phyloP scores from a whole-genome alignment of 2,113 vertebrate genomes.

The Bos indicus region DNA sequence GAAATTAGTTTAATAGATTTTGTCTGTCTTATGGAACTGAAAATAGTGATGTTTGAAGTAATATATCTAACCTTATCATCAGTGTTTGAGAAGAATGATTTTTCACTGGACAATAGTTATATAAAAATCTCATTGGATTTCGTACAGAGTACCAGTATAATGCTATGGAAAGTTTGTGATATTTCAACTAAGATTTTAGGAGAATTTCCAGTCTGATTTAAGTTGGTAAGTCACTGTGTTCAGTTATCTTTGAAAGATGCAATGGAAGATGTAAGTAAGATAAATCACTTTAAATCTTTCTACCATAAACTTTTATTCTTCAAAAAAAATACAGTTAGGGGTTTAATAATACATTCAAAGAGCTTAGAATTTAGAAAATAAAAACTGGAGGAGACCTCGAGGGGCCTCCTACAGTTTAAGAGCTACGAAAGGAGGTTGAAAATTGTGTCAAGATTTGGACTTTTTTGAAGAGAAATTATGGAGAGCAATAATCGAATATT shows the following conservation, averaged over 20 bases:
- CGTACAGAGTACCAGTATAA: neutral
- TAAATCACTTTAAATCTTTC: neutral
- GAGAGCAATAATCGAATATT: neutral
- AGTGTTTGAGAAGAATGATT: neutral
- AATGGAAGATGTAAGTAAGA: neutral
- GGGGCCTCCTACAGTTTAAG: neutral
- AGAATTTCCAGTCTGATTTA: neutral
- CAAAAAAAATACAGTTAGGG: neutral
- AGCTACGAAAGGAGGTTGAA: neutral
- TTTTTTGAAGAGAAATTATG: neutral
- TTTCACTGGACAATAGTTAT: neutral
- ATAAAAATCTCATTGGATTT: neutral
- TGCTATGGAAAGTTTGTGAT: neutral
- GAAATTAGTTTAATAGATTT: constrained; percentile 5
- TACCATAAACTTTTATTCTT: neutral
- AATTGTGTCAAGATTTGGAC: neutral
- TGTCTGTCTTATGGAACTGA: neutral
- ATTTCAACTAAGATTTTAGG: neutral
- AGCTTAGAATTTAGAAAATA: neutral
- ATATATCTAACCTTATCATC: neutral
- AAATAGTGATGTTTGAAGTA: constrained; percentile 1
- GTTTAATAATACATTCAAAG: neutral
- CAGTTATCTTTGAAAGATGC: neutral
- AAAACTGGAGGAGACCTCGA: neutral
- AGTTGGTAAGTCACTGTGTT: neutral